These are phyloP conservation scores for Cynopterus brachyotis DNA, from an alignment of 2,113 vertebrate genomes.

Conservation along the genomic window DNA sequence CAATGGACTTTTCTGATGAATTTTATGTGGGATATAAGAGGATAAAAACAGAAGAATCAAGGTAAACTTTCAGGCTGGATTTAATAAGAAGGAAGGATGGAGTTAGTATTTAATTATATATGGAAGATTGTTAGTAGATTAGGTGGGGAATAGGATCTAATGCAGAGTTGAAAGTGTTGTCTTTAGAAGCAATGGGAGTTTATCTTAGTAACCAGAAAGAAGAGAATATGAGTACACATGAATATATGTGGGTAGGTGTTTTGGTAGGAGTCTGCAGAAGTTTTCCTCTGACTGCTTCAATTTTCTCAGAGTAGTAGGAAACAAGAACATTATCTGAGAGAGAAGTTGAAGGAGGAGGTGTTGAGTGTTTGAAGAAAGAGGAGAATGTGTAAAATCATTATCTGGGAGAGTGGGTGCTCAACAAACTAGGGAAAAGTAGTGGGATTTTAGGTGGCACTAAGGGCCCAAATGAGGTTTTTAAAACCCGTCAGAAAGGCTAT, in stretches of 20 bases:
- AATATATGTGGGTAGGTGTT: slow-evolving; percentile 31
- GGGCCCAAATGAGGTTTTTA: not conserved
- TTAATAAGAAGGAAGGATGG: not conserved
- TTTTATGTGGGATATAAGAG: not conserved
- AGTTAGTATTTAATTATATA: not conserved
- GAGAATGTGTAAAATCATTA: slow-evolving; percentile 20
- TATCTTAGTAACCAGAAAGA: not conserved
- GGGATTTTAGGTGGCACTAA: not conserved
- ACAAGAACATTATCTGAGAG: not conserved
- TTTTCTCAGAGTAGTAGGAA: slow-evolving; percentile 37
- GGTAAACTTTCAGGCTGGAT: not conserved
- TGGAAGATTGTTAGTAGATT: not conserved
- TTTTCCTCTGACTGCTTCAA: slow-evolving; percentile 23
- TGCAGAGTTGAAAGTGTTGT: not conserved
- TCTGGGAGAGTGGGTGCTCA: not conserved
- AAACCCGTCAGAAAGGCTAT: not conserved
- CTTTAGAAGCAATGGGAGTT: not conserved
- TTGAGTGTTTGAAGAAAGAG: not conserved
- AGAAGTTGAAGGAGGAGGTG: not conserved
- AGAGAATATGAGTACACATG: not conserved
- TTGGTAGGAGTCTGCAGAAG: not conserved
- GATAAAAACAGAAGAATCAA: not conserved
- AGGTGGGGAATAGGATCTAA: not conserved
- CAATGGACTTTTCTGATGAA: not conserved
- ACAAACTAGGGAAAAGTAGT: not conserved